Base-by-base conservation (phyloP, 2,113 vertebrate species). In the Tachycineta bicolor region DNA sequence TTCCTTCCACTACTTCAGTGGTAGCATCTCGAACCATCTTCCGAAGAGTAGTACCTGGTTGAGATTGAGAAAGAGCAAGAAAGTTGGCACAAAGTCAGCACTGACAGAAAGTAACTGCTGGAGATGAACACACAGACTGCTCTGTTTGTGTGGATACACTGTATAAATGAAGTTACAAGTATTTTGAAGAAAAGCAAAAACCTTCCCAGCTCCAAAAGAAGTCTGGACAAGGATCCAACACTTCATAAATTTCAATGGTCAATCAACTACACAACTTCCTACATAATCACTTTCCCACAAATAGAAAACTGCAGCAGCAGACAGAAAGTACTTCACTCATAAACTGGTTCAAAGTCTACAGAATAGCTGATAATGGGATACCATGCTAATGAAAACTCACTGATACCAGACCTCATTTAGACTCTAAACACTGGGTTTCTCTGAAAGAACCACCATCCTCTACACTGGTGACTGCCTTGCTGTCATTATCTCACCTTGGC, bases 11-110 rank as follows among this genome's bases (percentile, higher is more conserved):
- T 29, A 99, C 98, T 58, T 98, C 98, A 29, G 98, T 96, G 4
- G 98, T 98, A 53, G 98, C 98, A 14, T 98, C 97, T 89, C 99
- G 97, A 58, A 99, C 98, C 71, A 98, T 97, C 68, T 98, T 98
- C 16, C 99, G 98, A 94, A 99, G 96, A 17, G 98, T 98, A 58
- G 98, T 97, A n/a, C 99, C 99, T 99, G 96, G 65, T 64, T 14
- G 25, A 75, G 31, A 85, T 47, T 5, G 39, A 82, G 20, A 81
- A 82, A 92, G 18, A 83, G 19, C 25, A 60, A 62, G 16, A 39
- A 68, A 41, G 60, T 33, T 62, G n/a, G 10, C 50, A 71, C 29
- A 22, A 44, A 63, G 26, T 43, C 53, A 69, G 60, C 15, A 68
- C 3, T 5, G 8, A 64, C 15, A 58, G 46, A 55, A 55, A 85